Conservation (phyloP, 2,797 vertebrate species). For the Sebastes iracundus region DNA sequence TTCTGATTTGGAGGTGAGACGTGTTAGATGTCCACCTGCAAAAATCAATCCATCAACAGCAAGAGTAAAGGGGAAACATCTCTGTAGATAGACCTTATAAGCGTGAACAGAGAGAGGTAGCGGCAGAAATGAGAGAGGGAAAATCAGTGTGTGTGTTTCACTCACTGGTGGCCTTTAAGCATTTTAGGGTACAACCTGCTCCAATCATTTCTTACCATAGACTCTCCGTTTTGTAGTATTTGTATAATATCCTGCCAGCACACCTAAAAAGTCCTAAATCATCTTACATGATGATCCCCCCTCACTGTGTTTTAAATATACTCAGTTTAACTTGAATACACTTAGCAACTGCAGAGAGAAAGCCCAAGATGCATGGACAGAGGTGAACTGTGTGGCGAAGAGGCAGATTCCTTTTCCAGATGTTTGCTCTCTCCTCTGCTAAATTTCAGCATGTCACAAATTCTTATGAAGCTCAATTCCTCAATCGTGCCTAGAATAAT, state of each 20-base stretch:
- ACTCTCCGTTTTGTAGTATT: background rate
- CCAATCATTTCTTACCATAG: background rate
- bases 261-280: background rate
- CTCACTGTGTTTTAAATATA: background rate
- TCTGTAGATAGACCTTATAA: background rate
- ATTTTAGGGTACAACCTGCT: background rate
- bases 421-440: conserved; percentile 75
- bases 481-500: conserved; percentile 68
- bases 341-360: conserved; percentile 10
- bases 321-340: background rate
- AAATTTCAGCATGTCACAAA: conserved; percentile 62
- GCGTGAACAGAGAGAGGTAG: background rate
- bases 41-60: conserved; percentile 12
- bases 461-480: conserved; percentile 58
- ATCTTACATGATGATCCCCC: background rate
- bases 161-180: background rate
- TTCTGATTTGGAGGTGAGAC: conserved; percentile 23
- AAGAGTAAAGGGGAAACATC: background rate
- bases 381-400: conserved; percentile 48
- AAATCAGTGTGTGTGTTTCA: background rate
- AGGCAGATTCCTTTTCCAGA: conserved; percentile 79
- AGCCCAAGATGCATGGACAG: conserved; percentile 32
- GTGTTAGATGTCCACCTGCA: conserved; percentile 6
- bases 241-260: rapidly evolving
- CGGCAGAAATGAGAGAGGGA: background rate